These are phyloP conservation scores for Ophion slaviceki DNA, from an alignment of 2,888 invertebrate species.

Conservation along the genomic window DNA sequence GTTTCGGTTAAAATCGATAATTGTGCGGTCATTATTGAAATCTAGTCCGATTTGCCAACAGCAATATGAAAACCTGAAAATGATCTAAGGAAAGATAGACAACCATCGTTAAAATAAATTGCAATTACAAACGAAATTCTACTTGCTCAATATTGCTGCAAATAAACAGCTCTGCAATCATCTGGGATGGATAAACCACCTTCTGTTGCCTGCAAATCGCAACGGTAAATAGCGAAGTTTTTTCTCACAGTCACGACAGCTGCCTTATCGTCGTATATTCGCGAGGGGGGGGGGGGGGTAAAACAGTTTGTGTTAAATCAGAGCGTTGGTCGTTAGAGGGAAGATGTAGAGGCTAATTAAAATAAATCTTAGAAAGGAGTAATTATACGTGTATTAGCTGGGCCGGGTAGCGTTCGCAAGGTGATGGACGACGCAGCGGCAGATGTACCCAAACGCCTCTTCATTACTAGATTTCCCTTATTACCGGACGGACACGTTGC, in stretches of 20 bases:
- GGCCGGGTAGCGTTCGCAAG: slow-evolving; percentile 74
- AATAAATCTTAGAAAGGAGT: slow-evolving; percentile 84
- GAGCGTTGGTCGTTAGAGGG: slow-evolving; percentile 81
- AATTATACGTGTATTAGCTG: slow-evolving; percentile 84
- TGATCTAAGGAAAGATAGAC: no score
- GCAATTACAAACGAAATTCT: background rate
- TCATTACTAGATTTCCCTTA: slow-evolving; percentile 83
- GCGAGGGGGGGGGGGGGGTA: slow-evolving; percentile 63
- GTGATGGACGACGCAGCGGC: slow-evolving; percentile 83
- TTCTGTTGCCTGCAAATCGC: slow-evolving; percentile 55
- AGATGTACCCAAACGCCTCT: slow-evolving; percentile 83
- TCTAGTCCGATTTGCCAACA: no score
- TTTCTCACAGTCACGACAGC: slow-evolving; percentile 53
- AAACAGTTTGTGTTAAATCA: slow-evolving; percentile 75
- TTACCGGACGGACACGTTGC: slow-evolving; percentile 78
- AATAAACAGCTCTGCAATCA: slow-evolving; percentile 26
- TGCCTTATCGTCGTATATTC: slow-evolving; percentile 55
- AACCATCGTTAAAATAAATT: background rate
- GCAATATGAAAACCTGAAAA: no score
- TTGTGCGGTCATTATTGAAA: no score
- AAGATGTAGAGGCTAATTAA: slow-evolving; percentile 83
- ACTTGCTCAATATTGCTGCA: slow-evolving; percentile 10
- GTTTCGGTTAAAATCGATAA: no score
- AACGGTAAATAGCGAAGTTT: slow-evolving; percentile 39
- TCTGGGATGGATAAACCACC: slow-evolving; percentile 48